Evolutionary conservation across 1,140 invertebrate genomes (phyloP).

Genomic region (Teleogryllus occipitalis): DNA sequence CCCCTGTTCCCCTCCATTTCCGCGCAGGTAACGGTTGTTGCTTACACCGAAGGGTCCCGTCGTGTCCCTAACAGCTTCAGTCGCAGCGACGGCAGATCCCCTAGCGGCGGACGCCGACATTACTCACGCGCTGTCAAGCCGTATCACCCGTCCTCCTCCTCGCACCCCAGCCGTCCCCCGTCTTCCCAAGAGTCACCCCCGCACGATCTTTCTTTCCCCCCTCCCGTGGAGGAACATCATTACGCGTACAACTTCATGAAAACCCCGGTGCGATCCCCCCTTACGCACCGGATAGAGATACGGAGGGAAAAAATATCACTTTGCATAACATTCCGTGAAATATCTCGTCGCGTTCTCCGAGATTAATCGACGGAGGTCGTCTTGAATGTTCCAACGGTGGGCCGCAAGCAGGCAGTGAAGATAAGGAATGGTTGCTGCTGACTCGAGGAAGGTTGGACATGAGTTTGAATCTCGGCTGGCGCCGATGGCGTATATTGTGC

Average conservation of each 20-base stretch:
- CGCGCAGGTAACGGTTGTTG: background rate
- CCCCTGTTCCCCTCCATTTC: background rate
- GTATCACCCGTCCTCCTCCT: background rate
- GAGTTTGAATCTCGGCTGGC: too few species aligned
- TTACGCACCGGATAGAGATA: background rate
- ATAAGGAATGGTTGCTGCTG: background rate
- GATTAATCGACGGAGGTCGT: background rate
- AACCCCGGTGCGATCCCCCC: background rate
- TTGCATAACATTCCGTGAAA: slow-evolving; percentile 2
- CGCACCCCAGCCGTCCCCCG: background rate
- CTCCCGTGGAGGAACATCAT: background rate
- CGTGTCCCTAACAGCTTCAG: background rate
- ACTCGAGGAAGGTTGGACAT: too few species aligned
- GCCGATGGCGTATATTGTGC: too few species aligned
- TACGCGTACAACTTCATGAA: slow-evolving; percentile 4
- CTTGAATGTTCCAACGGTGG: background rate
- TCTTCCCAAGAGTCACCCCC: background rate
- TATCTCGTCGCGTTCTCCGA: background rate
- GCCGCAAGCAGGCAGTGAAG: background rate
- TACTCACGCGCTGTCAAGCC: background rate
- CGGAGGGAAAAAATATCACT: slow-evolving; percentile 1
- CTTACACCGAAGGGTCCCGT: background rate
- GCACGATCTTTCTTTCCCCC: too few species aligned
- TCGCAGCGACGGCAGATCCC: background rate
- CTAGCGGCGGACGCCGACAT: background rate